Base-by-base conservation (phyloP, 2,113 vertebrate species). In the Austrofundulus limnaeus region DNA sequence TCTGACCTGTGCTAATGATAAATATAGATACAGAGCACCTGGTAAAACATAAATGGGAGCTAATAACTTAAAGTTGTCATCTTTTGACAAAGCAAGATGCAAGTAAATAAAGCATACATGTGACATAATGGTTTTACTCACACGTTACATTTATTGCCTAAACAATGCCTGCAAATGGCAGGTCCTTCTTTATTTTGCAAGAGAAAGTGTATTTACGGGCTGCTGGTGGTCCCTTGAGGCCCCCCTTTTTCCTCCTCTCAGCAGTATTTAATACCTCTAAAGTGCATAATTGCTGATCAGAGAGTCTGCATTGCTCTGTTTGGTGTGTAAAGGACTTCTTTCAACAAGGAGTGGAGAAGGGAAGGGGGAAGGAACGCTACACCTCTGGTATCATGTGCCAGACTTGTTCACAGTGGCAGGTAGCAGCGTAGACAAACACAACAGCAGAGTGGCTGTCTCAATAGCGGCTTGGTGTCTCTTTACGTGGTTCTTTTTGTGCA, bases 261-360 rank as follows among this genome's bases (percentile, higher is more conserved):
- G 76, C 83, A 50, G 69, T 82, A 83, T 87, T 85, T 86, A 88
- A 88, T 89, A 86, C 86, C 84, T 84, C 75, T 77, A 86, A 90
- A 89, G 91, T 88, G 87, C 83, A 89, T 90, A 92, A 92, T 92
- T 93, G 90, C 82, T 87, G 87, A 91, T 89, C 87, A 87, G 83
- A 88, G 88, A 88, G 78, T 79, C 73, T 75, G 78, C 47, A 43
- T 66, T 67, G 81, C 75, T 87, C 68, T 89, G 85, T 90, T 80
- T 84, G 76, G 65, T 74, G 86, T 85, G 76, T 83, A 85, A 85
- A 85, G 77, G 81, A 83, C 81, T 85, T 86, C 84, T 78, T 87
- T 88, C 85, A 87, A 76, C 68, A 42, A 63, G 70, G 37, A 67
- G 64, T 15, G 81, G 74, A 54, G 70, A 70, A 51, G 57, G 34